phyloP scores from a whole-genome alignment of 1,140 invertebrate species.

The Forficula auricularia region DNA sequence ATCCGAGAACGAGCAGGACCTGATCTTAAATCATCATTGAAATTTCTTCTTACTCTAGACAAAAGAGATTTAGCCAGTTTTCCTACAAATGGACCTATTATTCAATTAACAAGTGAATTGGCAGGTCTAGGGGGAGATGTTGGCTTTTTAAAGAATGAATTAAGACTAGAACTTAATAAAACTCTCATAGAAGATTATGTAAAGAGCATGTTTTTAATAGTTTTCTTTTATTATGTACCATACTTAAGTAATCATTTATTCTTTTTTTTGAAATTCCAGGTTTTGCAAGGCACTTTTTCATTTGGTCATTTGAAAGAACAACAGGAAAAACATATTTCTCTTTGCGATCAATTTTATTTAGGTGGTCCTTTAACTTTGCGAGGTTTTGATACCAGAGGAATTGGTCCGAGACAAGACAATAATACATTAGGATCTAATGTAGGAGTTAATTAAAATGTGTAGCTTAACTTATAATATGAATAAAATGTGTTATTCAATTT shows the following conservation, averaged over 20 bases:
- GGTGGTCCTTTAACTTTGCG: conserved; percentile 69
- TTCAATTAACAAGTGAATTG: conserved; percentile 55
- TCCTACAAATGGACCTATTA: conserved; percentile 46
- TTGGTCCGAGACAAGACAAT: conserved; percentile 60
- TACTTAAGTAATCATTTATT: conserved; percentile 8
- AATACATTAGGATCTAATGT: conserved; percentile 44
- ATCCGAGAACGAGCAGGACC: conserved; percentile 70
- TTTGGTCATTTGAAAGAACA: conserved; percentile 48
- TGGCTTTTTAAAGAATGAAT: conserved; percentile 67
- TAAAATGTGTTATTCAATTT: conserved; percentile 9
- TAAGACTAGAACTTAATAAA: conserved; percentile 58
- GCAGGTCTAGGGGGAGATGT: conserved; percentile 76
- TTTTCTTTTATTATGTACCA: conserved; percentile 6
- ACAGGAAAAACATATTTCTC: conserved; percentile 37
- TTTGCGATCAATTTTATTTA: conserved; percentile 69
- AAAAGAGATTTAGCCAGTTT: conserved; percentile 60
- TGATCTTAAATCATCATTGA: conserved; percentile 65
- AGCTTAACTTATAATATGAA: neutral
- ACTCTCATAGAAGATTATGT: conserved; percentile 45
- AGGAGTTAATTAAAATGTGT: conserved; percentile 6
- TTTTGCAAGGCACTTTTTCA: conserved; percentile 51
- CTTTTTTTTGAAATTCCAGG: conserved; percentile 37
- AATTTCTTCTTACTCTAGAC: conserved; percentile 60
- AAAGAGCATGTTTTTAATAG: conserved; percentile 22
- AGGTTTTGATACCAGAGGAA: conserved; percentile 64